phyloP scores from a whole-genome alignment of 2,113 vertebrate species.

The Apaloderma vittatum region DNA sequence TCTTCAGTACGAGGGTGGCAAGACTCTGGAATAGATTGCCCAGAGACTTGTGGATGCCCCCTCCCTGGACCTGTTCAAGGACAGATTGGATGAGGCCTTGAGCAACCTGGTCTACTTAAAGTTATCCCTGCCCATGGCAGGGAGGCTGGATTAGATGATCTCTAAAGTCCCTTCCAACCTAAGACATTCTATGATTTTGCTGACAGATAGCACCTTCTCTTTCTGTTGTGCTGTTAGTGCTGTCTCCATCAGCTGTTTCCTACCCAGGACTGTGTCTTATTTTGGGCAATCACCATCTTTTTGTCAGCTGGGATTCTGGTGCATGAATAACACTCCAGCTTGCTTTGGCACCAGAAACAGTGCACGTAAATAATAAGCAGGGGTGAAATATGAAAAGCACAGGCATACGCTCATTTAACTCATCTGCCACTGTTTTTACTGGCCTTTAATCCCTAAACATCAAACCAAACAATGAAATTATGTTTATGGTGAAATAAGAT shows the following conservation, averaged over 20 bases:
- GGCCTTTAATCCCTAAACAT: background rate
- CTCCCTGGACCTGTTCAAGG: no score
- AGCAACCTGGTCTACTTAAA: no score
- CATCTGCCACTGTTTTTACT: background rate
- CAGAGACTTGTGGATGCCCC: no score
- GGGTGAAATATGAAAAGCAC: background rate
- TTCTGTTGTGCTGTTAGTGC: background rate
- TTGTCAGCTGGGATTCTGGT: background rate
- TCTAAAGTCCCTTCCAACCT: no score
- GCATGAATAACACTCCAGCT: accelerated
- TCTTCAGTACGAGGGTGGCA: no score
- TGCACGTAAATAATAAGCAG: background rate
- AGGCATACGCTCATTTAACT: background rate
- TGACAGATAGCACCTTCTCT: background rate
- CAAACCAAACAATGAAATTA: background rate
- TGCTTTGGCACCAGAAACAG: background rate
- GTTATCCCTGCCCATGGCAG: no score
- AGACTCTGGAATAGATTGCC: no score
- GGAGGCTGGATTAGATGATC: no score
- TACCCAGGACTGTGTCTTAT: background rate
- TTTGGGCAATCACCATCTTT: background rate
- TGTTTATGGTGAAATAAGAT: background rate
- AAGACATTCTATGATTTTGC: no score
- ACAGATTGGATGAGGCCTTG: no score
- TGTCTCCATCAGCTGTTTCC: background rate